Percentiles rank a stretch among this genome's conserved stretches.
phyloP scores from a whole-genome alignment of 1,140 invertebrate genomes.

The Leptopilina boulardi region DNA sequence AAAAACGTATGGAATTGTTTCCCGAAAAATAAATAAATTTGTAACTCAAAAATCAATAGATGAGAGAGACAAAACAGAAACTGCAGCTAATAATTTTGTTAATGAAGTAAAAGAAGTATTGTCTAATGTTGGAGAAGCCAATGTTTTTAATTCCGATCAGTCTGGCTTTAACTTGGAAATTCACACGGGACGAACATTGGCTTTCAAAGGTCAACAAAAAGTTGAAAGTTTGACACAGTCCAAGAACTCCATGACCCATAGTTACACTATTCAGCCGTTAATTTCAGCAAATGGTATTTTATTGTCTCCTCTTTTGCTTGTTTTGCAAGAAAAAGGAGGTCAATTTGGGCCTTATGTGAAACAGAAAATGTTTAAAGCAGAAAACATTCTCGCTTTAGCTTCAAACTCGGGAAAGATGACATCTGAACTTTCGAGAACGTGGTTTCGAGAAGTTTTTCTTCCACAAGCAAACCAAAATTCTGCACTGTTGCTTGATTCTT shows the following conservation, averaged over 20 bases:
- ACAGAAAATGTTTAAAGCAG: not conserved
- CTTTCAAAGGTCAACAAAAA: conserved; percentile 39
- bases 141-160: too few relatives aligned
- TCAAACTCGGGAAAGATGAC: not conserved
- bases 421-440: not conserved
- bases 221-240: too few relatives aligned
- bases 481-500: too few relatives aligned
- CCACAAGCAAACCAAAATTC: not conserved
- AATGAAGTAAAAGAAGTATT: too few relatives aligned
- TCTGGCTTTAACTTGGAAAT: conserved; percentile 44
- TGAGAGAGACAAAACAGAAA: too few relatives aligned
- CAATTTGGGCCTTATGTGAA: not conserved
- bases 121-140: conserved; percentile 30
- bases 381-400: not conserved
- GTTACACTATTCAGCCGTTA: not conserved
- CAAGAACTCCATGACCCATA: too few relatives aligned
- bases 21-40: too few relatives aligned
- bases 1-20: too few relatives aligned
- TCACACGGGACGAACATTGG: conserved; percentile 41
- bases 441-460: not conserved
- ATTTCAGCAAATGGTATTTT: not conserved
- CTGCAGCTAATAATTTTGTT: too few relatives aligned
- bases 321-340: not conserved
- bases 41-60: too few relatives aligned
- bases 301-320: not conserved